Evolutionary conservation across 2,113 vertebrate species (phyloP).

Genomic region (Rostratula benghalensis): DNA sequence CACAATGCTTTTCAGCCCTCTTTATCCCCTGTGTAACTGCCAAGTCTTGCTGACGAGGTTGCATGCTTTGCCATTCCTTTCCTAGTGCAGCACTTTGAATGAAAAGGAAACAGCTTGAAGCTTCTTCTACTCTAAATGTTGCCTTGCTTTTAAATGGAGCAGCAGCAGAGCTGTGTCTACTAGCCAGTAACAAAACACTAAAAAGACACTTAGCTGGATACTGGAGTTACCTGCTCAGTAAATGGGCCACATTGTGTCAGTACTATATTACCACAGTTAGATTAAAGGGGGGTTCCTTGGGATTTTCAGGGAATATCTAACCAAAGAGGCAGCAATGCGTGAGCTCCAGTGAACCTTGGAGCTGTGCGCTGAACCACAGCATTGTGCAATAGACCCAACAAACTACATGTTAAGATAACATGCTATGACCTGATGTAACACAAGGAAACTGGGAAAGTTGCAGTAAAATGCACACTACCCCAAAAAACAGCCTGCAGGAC

Average conservation of each 20-base stretch:
- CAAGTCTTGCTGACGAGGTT: conserved; percentile 7
- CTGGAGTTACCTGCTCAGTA: not conserved
- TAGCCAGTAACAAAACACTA: not conserved
- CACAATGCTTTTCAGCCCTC: conserved; percentile 5
- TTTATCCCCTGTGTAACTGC: conserved; percentile 9
- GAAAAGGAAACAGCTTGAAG: not conserved
- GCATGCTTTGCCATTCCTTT: not conserved
- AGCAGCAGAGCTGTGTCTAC: not conserved
- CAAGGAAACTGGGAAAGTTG: not conserved
- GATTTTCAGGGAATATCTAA: not conserved
- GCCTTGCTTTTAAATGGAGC: not conserved
- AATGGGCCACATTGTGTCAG: not conserved
- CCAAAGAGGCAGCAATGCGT: fast-evolving
- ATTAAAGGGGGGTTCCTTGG: not conserved
- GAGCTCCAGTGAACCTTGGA: not conserved
- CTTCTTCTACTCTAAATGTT: not conserved
- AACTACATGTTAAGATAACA: not conserved
- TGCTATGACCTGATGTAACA: not conserved
- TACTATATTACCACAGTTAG: not conserved
- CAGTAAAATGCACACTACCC: not conserved
- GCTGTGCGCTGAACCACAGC: not conserved
- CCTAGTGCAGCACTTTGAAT: not conserved
- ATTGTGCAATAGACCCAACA: not conserved
- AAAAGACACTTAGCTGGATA: not conserved
- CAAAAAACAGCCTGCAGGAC: not conserved